Percentiles rank a stretch among this genome's conserved stretches.
These are phyloP conservation scores for Pimpla rufipes DNA, from an alignment of 2,888 invertebrate species.

Conservation along the genomic window DNA sequence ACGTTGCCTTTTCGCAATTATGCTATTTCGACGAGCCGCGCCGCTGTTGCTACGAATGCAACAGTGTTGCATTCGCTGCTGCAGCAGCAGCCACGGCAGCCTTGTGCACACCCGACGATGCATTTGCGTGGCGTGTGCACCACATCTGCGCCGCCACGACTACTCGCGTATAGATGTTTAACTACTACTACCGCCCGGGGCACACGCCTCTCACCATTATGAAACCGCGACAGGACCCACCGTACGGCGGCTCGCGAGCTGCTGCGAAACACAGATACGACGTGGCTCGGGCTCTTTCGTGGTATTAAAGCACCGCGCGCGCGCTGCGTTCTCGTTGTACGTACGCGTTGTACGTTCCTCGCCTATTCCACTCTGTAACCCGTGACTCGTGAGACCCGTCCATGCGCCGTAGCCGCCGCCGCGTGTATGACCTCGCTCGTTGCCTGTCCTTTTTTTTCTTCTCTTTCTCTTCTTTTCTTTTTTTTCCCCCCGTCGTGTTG, in stretches of 20 bases:
- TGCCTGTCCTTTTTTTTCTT: slow-evolving; percentile 33
- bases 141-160: slow-evolving; percentile 6
- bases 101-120: slow-evolving; percentile 35
- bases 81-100: not conserved
- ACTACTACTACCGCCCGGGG: slow-evolving; percentile 37
- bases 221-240: slow-evolving; percentile 64
- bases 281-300: too few species aligned
- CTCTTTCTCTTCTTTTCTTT: slow-evolving; percentile 30
- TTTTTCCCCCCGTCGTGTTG: too few species aligned
- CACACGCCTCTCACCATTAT: slow-evolving; percentile 68
- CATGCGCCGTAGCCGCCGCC: slow-evolving; percentile 12
- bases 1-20: slow-evolving; percentile 4
- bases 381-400: slow-evolving; percentile 57
- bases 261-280: slow-evolving; percentile 22
- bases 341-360: slow-evolving; percentile 37
- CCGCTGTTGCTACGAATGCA: slow-evolving; percentile 14
- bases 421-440: slow-evolving; percentile 58
- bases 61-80: slow-evolving; percentile 9
- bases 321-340: slow-evolving; percentile 15
- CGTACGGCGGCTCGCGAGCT: slow-evolving; percentile 14
- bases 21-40: not conserved
- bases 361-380: slow-evolving; percentile 50
- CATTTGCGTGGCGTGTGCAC: slow-evolving; percentile 43
- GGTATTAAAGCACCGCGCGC: too few species aligned
- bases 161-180: slow-evolving; percentile 11